These are phyloP conservation scores for Sebastes wilsoni DNA, from an alignment of 2,797 vertebrate genomes.

Conservation along the genomic window DNA sequence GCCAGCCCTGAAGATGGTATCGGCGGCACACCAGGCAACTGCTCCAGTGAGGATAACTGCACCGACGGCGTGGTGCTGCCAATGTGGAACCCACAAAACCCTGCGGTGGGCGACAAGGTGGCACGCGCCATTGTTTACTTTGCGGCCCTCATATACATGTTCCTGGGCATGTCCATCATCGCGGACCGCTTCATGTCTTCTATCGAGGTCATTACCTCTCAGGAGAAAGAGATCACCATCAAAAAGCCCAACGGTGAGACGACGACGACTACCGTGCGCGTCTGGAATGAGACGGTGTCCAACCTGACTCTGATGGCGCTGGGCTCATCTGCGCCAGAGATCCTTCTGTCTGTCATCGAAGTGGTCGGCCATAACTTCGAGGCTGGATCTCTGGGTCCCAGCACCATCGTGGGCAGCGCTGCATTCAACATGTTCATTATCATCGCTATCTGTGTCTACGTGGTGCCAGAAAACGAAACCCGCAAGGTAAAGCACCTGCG, in stretches of 20 bases:
- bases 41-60: constrained; percentile 81
- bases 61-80: constrained; percentile 87
- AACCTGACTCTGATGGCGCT: constrained; percentile 90
- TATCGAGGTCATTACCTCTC: constrained; percentile 91
- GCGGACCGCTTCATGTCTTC: constrained; percentile 92
- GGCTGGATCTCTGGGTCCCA: constrained; percentile 86
- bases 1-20: constrained; percentile 42
- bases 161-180: constrained; percentile 91
- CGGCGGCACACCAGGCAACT: constrained; percentile 66
- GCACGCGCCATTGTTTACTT: constrained; percentile 90
- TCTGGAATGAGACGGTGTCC: constrained; percentile 91
- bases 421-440: constrained; percentile 93
- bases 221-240: constrained; percentile 89
- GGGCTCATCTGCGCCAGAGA: constrained; percentile 89
- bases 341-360: constrained; percentile 89
- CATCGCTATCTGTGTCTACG: constrained; percentile 87
- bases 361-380: constrained; percentile 87
- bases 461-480: constrained; percentile 87
- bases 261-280: constrained; percentile 85
- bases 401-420: constrained; percentile 90
- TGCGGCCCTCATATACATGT: constrained; percentile 90
- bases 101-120: constrained; percentile 88
- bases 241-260: constrained; percentile 89
- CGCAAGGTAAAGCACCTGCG: constrained; percentile 88
- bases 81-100: constrained; percentile 89